phyloP scores from a whole-genome alignment of 1,140 invertebrate genomes.

The Bombus soroeensis region DNA sequence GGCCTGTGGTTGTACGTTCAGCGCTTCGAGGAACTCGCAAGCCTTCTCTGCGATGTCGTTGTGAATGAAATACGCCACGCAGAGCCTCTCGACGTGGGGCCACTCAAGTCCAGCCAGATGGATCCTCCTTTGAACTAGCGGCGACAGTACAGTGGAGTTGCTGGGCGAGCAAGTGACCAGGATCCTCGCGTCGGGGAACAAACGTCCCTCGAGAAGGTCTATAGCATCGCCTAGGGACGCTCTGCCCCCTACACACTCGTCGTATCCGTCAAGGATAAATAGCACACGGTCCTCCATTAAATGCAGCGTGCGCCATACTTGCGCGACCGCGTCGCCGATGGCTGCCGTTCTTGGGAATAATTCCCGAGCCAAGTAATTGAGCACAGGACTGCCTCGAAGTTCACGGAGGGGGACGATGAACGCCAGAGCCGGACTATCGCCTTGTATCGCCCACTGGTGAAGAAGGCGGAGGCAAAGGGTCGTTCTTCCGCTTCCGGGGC shows the following conservation, averaged over 20 bases:
- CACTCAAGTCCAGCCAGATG: constrained; percentile 83
- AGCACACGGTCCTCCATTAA: constrained; percentile 82
- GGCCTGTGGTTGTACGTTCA: constrained; percentile 73
- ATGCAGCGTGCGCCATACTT: constrained; percentile 80
- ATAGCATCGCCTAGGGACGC: constrained; percentile 80
- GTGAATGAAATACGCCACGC: constrained; percentile 82
- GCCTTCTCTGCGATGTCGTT: constrained; percentile 77
- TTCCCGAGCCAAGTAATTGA: constrained; percentile 82
- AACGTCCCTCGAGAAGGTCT: constrained; percentile 82
- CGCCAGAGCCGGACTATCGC: constrained; percentile 79
- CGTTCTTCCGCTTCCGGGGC: constrained; percentile 83
- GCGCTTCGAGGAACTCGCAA: constrained; percentile 73
- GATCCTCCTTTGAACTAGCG: constrained; percentile 80
- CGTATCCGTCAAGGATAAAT: constrained; percentile 84
- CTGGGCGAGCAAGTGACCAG: constrained; percentile 82
- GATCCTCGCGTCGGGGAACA: constrained; percentile 84
- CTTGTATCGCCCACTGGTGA: constrained; percentile 83
- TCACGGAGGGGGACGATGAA: constrained; percentile 84
- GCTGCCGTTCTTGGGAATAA: constrained; percentile 78
- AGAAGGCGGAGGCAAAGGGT: constrained; percentile 82
- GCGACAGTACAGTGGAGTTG: constrained; percentile 73
- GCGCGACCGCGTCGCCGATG: constrained; percentile 71
- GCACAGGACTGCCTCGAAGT: constrained; percentile 78
- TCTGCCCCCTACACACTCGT: constrained; percentile 80
- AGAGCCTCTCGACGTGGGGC: constrained; percentile 82